Evolutionary conservation across 2,113 vertebrate genomes (phyloP).

Genomic region (Acanthisitta chloris): DNA sequence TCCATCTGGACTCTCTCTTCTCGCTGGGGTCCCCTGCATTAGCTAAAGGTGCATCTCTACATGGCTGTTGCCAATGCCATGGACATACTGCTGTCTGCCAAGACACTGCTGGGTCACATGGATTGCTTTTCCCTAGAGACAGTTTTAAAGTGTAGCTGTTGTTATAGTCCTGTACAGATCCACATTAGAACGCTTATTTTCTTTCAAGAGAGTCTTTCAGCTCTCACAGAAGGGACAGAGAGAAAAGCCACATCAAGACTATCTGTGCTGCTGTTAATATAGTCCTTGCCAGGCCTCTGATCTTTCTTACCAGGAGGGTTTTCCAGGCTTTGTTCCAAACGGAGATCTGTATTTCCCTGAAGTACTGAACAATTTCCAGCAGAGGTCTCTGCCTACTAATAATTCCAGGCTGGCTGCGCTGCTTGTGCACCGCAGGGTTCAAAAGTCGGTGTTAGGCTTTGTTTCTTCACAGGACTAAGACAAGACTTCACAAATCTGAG

Average conservation of each 20-base stretch:
- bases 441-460: background rate
- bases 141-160: background rate
- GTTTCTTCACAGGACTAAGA: background rate
- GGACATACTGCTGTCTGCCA: background rate
- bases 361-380: constrained; percentile 42
- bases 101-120: background rate
- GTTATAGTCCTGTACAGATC: background rate
- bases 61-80: accelerated
- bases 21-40: background rate
- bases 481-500: background rate
- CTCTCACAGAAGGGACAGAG: background rate
- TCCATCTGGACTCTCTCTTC: background rate
- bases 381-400: constrained; percentile 66
- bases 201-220: background rate
- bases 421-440: background rate
- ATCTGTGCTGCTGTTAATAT: background rate
- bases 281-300: background rate
- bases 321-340: background rate
- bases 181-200: background rate
- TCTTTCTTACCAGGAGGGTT: background rate
- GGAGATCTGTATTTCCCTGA: background rate
- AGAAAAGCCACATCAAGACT: background rate
- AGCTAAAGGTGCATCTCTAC: background rate
- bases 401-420: background rate
- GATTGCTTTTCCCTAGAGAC: background rate